Evolutionary conservation across 1,140 invertebrate genomes (phyloP), one percentile per base, ranked within the genome.

Genomic region (Cherax quadricarinatus): DNA sequence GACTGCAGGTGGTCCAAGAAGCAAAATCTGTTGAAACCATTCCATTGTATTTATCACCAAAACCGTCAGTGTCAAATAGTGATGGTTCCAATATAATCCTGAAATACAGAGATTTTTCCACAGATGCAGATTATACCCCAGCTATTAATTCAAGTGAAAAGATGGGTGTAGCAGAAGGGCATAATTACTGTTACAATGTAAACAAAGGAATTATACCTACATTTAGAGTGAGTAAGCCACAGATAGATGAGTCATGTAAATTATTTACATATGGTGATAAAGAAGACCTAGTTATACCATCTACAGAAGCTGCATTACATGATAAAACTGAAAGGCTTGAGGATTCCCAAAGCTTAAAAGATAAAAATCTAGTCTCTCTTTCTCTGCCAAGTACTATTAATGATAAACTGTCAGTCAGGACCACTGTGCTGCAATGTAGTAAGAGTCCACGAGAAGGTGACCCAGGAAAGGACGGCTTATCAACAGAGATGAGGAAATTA

Each of bases 1-100:
- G 24, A 16, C 62, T 85, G 18, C 83, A 85, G 4, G 83, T 41
- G 12, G 57, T 85, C 7, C 60, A 85, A 18, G 83, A 85, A 49
- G 30, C 49, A 51, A 85, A 70, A 18, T 48, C 60, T 70, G 14
- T 41, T 4, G 14, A 85, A 12, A 24, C 4, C 12, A 30, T 24
- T 10, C 82, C 62, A 24, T 57, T 48, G 48, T 70, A 21, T 12
- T 14, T 49, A 49, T 14, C 83, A 48, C 24, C 53, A 9, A 49
- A 70, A 85, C 14, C 18, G 0, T 21, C 14, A n/a, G 6, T 41
- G 62, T 70, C 18, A 16, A n/a, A 12, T 83, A 30, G 53, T 70
- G 16, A 66, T 41, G 30, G 30, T 41, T 41, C 30, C 4, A 49
- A 41, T 2, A 21, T 70, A 24, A 18, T 18, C 7, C n/a, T 62